Conservation (phyloP, 2,888 invertebrate genomes). For the Epirrhoe tristata region DNA sequence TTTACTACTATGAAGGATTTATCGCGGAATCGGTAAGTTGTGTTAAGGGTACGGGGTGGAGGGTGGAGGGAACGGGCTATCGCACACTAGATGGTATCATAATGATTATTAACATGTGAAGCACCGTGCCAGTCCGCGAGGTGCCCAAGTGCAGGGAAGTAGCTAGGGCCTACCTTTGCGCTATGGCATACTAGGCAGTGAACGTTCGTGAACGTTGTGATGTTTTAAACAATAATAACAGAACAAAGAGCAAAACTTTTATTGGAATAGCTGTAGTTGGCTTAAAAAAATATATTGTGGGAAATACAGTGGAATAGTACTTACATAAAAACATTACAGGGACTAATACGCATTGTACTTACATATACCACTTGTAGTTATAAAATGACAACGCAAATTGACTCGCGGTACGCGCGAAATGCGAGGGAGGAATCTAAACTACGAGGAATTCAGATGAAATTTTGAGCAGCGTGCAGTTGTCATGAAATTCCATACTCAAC, state of each 20-base stretch:
- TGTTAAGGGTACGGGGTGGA: conserved; percentile 39
- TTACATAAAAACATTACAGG: no score
- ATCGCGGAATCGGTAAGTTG: not conserved
- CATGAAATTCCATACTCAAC: no score
- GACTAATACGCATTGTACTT: no score
- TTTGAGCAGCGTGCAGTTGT: no score
- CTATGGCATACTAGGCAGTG: no score
- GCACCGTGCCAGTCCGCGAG: conserved; percentile 76
- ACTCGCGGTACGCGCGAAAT: no score
- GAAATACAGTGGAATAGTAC: no score
- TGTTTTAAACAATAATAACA: not conserved
- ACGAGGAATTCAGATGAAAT: no score
- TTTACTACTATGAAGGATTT: not conserved
- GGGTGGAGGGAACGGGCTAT: conserved; percentile 70
- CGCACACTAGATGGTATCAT: conserved; percentile 85
- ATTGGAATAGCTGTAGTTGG: not conserved
- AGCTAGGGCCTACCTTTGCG: not conserved
- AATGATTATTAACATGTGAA: conserved; percentile 85
- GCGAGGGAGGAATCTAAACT: no score
- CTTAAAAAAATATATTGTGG: no score
- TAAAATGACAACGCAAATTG: no score
- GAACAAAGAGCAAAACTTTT: not conserved
- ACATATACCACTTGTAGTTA: no score
- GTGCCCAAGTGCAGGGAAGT: conserved; percentile 61
- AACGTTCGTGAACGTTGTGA: not conserved